Evolutionary conservation across 2,888 invertebrate genomes (phyloP), one percentile per base, ranked within the genome.

Genomic region (Embidobia sp.): DNA sequence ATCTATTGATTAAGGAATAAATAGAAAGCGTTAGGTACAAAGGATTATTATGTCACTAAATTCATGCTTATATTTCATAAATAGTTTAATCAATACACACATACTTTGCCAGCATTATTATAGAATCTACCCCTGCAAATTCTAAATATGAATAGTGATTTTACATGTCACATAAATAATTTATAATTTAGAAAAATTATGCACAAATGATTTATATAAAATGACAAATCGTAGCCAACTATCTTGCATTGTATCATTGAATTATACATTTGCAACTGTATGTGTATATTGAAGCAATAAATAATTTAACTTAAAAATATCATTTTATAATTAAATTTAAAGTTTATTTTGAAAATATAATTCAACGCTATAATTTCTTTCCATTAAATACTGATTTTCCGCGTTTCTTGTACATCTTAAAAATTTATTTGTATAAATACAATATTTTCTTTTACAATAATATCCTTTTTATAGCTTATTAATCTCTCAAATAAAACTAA

Each of bases 11-110:
- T 82, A 83, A 81, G 72, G 77, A 82, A 63, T 83, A 82, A 85
- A 78, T 76, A 76, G 83, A 83, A 84, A 84, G 84, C 82, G 80
- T 86, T 86, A 86, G 80, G 84, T 80, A 79, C 84, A 84, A 85
- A 85, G 85, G 84, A 85, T 85, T 31, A 55, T 22, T 22, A 69
- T 70, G 37, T 63, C 84, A 85, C 84, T 83, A 86, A 85, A 82
- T 81, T 83, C 81, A 84, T 83, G 79, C 83, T 86, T 85, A 81
- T 81, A 83, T 87, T 86, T 87, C 85, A 85, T 86, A 87, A 85
- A 85, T 44, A 10, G 4, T 22, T 18, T 22, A 8, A 22, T 16
- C n/a, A 44, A 44, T 44, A 22, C 10, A 44, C 44, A 19, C 22
- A 10, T 44, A 22, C 2, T 44, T 3, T 22, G 7, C 6, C 7